These are phyloP conservation scores for Uropsilus gracilis DNA, from an alignment of 2,113 vertebrate species.

Conservation along the genomic window DNA sequence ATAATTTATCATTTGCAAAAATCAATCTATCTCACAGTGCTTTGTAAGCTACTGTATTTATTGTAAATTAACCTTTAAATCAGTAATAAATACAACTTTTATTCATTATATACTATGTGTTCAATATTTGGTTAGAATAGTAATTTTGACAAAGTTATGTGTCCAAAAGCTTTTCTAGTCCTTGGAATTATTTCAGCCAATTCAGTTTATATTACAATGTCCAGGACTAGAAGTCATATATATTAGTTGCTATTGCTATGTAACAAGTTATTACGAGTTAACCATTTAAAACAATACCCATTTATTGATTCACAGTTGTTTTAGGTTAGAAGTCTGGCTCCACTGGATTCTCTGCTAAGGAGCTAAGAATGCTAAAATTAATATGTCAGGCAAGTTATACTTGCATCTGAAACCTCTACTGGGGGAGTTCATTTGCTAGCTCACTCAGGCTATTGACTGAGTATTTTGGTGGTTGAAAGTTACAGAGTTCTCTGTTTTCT, in stretches of 20 bases:
- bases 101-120: background rate
- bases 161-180: background rate
- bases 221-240: background rate
- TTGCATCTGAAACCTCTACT: background rate
- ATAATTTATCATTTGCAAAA: slow-evolving; percentile 15
- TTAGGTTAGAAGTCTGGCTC: background rate
- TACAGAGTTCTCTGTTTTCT: background rate
- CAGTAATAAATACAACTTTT: background rate
- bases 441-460: background rate
- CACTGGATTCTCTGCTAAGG: background rate
- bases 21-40: background rate
- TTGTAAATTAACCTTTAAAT: background rate
- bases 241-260: background rate
- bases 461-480: background rate
- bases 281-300: background rate
- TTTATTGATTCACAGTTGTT: background rate
- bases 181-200: background rate
- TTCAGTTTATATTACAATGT: background rate
- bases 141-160: background rate
- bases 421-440: background rate
- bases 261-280: background rate
- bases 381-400: background rate
- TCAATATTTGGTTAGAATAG: background rate
- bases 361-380: background rate
- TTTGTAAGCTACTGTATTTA: background rate